These are phyloP conservation scores for Agrotis segetum DNA, from an alignment of 2,888 invertebrate genomes.

Conservation along the genomic window DNA sequence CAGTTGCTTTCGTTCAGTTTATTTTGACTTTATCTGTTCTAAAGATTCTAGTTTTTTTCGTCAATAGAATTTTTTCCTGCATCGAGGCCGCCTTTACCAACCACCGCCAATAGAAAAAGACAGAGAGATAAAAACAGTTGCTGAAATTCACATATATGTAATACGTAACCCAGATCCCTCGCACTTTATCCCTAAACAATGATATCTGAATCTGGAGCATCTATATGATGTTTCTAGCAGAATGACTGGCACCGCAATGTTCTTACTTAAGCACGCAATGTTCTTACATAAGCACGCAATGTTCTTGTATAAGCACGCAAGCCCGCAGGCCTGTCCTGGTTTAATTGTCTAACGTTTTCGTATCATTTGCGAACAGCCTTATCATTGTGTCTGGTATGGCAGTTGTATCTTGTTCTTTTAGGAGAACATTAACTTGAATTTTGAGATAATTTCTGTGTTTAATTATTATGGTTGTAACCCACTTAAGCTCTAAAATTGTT, in stretches of 20 bases:
- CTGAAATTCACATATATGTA: too few relatives aligned
- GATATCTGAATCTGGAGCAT: not conserved
- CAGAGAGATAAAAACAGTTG: too few relatives aligned
- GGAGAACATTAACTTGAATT: slow-evolving; percentile 2
- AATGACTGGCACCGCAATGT: slow-evolving; percentile 52
- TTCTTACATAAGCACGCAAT: slow-evolving; percentile 68
- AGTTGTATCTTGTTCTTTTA: slow-evolving; percentile 31
- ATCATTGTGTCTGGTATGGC: slow-evolving; percentile 18
- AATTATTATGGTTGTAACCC: not conserved
- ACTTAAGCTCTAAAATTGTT: not conserved
- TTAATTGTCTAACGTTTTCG: slow-evolving; percentile 76
- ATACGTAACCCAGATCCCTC: not conserved
- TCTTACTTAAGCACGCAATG: slow-evolving; percentile 67
- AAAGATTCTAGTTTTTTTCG: too few relatives aligned
- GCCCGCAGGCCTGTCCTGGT: slow-evolving; percentile 58
- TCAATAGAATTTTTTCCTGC: too few relatives aligned
- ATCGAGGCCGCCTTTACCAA: too few relatives aligned
- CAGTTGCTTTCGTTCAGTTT: too few relatives aligned
- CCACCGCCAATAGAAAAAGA: too few relatives aligned
- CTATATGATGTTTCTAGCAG: slow-evolving; percentile 7
- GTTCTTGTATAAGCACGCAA: slow-evolving; percentile 65
- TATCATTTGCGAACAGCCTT: slow-evolving; percentile 68
- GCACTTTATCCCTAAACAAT: not conserved
- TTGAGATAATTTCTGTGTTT: not conserved
- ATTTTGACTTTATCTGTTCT: too few relatives aligned